Evolutionary conservation across 2,888 invertebrate genomes (phyloP), one percentile per base, ranked within the genome.

Genomic region (Neelides folsomi): DNA sequence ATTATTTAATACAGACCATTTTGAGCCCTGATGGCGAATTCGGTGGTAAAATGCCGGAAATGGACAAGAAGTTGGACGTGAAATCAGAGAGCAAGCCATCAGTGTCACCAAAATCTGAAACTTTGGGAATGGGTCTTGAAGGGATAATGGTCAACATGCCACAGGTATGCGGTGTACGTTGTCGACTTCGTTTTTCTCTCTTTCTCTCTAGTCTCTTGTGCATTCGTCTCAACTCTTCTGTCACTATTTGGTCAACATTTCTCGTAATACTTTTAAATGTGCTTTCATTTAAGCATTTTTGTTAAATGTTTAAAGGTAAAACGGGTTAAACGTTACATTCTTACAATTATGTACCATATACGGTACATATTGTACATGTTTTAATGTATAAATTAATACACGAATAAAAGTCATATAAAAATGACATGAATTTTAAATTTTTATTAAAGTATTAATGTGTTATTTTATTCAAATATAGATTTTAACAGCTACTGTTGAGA

Each of bases 401-500:
- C 27, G 7, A 5, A 5, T 27, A 27, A 27, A 27, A 27, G 3
- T 7, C 27, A 5, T 27, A n/a, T 40, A 40, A n/a, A n/a, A 10
- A 40, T 40, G 41, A 10, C n/a, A 15, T 40, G 41, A 40, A 15
- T 40, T 18, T 43, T 16, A 8, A 43, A 13, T 43, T 18, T 43
- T 19, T 16, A n/a, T 12, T 18, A 18, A 9, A 12, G 12, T 8
- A 20, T 18, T 12, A 18, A n/a, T 13, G 4, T 18, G 38, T 38
- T 27, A 27, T 27, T 5, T 27, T 27, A 27, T 7, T 27, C 3
- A 27, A 47, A 37, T 73, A 69, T 76, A 88, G 87, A 88, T 89
- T 68, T 86, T 89, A 85, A 89, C 90, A 64, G 90, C 90, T 19
- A 89, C 89, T n/a, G 89, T 90, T 67, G 88, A 90, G 75, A 90